These are phyloP conservation scores for Noturus placidus DNA, from an alignment of 2,113 vertebrate species.

Conservation along the genomic window DNA sequence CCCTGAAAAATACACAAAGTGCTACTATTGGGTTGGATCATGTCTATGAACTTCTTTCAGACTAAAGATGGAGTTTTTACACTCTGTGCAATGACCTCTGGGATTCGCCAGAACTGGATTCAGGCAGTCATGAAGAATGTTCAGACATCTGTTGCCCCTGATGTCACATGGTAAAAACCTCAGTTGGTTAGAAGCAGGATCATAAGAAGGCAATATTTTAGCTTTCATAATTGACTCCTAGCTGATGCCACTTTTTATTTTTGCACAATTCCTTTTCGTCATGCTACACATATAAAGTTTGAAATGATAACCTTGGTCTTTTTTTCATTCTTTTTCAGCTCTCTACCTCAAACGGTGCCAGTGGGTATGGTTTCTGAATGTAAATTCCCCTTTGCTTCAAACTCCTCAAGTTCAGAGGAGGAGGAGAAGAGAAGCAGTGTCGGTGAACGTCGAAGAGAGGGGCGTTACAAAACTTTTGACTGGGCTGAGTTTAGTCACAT, in stretches of 20 bases:
- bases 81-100: constrained; percentile 88
- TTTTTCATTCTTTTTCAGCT: constrained; percentile 34
- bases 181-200: neutral
- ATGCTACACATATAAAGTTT: constrained; percentile 72
- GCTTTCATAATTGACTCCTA: neutral
- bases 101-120: constrained; percentile 88
- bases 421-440: constrained; percentile 71
- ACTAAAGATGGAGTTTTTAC: constrained; percentile 85
- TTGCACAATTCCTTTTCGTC: constrained; percentile 59
- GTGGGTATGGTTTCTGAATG: neutral
- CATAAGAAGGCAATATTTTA: neutral
- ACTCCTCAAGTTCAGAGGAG: constrained; percentile 7
- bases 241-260: constrained; percentile 44
- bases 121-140: constrained; percentile 91
- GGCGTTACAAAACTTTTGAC: constrained; percentile 81
- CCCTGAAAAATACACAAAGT: neutral
- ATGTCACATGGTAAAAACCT: constrained; percentile 80
- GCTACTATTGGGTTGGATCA: neutral
- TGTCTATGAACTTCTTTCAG: constrained; percentile 62
- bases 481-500: constrained; percentile 81
- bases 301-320: constrained; percentile 39
- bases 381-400: constrained; percentile 3
- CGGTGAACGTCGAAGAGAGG: constrained; percentile 77
- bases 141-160: constrained; percentile 72
- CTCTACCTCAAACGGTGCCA: constrained; percentile 23